Evolutionary conservation across 1,140 invertebrate species (phyloP).

Genomic region (Drosophila grimshawi): DNA sequence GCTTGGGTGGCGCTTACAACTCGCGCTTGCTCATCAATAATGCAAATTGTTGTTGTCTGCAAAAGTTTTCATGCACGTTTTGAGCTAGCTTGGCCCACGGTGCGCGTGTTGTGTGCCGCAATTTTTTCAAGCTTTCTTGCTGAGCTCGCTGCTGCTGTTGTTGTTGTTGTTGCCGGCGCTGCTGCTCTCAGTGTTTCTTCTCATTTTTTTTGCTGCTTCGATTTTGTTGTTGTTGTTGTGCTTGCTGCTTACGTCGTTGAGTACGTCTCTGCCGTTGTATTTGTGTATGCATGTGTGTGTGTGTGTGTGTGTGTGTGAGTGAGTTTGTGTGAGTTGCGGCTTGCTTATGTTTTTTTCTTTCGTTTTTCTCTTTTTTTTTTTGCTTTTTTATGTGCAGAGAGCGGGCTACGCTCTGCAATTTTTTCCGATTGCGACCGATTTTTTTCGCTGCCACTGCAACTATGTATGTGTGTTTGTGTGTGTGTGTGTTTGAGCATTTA

Average conservation of each 20-base stretch:
- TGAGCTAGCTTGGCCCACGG: constrained; percentile 48
- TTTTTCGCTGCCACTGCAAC: constrained; percentile 66
- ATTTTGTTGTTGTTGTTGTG: constrained; percentile 34
- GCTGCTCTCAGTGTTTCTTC: constrained; percentile 76
- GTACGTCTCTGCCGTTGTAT: constrained; percentile 67
- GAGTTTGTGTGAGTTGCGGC: constrained; percentile 60
- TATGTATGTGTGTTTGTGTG: constrained; percentile 36
- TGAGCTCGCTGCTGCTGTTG: constrained; percentile 53
- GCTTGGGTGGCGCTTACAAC: constrained; percentile 20
- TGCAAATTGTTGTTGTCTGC: constrained; percentile 78
- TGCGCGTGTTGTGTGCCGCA: constrained; percentile 80
- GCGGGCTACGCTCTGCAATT: constrained; percentile 76
- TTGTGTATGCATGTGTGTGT: constrained; percentile 56
- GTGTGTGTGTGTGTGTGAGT: constrained; percentile 49
- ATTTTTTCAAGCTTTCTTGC: constrained; percentile 78
- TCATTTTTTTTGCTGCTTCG: constrained; percentile 76
- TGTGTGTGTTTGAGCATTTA: constrained; percentile 39
- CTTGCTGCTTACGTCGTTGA: constrained; percentile 67
- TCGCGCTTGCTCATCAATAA: constrained; percentile 69
- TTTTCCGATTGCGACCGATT: constrained; percentile 82
- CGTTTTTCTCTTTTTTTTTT: constrained; percentile 72
- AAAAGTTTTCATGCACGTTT: constrained; percentile 57
- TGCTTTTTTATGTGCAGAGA: constrained; percentile 80
- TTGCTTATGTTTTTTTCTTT: constrained; percentile 77
- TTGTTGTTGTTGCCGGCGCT: constrained; percentile 60